These are phyloP conservation scores for Microplitis demolitor DNA, from an alignment of 1,140 invertebrate genomes.

Conservation along the genomic window DNA sequence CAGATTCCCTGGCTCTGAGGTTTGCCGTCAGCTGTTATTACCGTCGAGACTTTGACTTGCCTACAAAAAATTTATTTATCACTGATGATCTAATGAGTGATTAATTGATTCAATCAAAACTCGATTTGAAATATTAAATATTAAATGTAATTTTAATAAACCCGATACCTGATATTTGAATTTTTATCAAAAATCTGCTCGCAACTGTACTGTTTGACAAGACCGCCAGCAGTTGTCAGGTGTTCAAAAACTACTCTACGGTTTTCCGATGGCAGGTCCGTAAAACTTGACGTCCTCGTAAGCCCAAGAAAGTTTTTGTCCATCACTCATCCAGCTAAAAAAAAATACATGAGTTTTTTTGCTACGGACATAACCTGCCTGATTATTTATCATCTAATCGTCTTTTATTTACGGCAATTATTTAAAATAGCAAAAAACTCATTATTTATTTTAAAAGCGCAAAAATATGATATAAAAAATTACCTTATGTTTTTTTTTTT, in stretches of 20 bases:
- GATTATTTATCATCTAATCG: no score
- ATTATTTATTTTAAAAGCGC: no score
- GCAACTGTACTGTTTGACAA: constrained; percentile 42
- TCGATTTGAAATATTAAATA: no score
- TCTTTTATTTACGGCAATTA: no score
- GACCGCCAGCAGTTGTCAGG: constrained; percentile 5
- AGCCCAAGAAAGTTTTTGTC: constrained; percentile 11
- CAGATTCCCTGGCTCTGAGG: neutral
- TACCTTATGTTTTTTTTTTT: no score
- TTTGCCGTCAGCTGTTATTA: neutral
- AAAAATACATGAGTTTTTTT: constrained; percentile 9
- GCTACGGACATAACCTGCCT: no score
- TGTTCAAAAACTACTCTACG: constrained; percentile 32
- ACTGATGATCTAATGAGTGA: no score
- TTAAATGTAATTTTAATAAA: no score
- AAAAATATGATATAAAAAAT: no score
- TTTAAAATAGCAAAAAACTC: no score
- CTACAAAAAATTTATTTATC: constrained; percentile 1
- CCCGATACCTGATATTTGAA: constrained; percentile 31
- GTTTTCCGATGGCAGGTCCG: constrained; percentile 31
- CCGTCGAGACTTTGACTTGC: constrained; percentile 19
- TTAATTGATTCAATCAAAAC: no score
- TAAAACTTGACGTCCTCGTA: constrained; percentile 37
- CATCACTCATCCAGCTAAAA: no score
- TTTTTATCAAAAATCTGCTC: constrained; percentile 38